Evolutionary conservation across 2,888 invertebrate species (phyloP), one percentile per base, ranked within the genome.

Genomic region (Strigamia maritima): DNA sequence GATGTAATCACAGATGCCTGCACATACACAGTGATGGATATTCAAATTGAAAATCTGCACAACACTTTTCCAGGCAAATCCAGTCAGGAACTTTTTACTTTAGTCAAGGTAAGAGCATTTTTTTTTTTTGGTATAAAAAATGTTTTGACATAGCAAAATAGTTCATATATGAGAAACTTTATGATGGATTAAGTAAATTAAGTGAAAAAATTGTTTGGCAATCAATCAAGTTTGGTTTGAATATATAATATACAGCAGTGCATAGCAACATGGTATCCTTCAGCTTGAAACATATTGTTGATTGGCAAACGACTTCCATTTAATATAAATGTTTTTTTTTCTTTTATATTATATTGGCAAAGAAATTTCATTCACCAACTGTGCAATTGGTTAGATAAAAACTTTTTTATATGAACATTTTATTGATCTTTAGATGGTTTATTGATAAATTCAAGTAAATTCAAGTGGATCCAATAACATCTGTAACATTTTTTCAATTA

Each of bases 41-140:
- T 81, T 10, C 82, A 82, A 22, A 75, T 80, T 26, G 82, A 82
- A 77, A 81, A 81, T 49, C 75, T 82, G 7, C 79, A 77, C 16
- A 81, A 81, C 77, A 79, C 82, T 4, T 82, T 82, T 78, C 82
- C 82, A 4, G 82, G 81, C 74, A 82, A 82, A 78, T 76, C 76
- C 10, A 77, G 81, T 2, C 81, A 82, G 22, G 81, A 82, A n/a
- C 81, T 81, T 22, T 76, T 81, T 38, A 79, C 79, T 7, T 79
- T 82, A n/a, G 80, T 82, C n/a, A 82, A 82, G 80, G 82, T 82
- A 75, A 49, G 79, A 16, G 1, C 8, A 22, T 28, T 31, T 76
- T 75, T 44, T 35, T 19, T 22, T 35, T 35, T 35, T 35, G 2
- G 6, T 35, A 35, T 8, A 35, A 6, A 35, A 35, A 35, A 3